Evolutionary conservation across 2,113 vertebrate genomes (phyloP), one percentile per base, ranked within the genome.

Genomic region (Noctilio leporinus): DNA sequence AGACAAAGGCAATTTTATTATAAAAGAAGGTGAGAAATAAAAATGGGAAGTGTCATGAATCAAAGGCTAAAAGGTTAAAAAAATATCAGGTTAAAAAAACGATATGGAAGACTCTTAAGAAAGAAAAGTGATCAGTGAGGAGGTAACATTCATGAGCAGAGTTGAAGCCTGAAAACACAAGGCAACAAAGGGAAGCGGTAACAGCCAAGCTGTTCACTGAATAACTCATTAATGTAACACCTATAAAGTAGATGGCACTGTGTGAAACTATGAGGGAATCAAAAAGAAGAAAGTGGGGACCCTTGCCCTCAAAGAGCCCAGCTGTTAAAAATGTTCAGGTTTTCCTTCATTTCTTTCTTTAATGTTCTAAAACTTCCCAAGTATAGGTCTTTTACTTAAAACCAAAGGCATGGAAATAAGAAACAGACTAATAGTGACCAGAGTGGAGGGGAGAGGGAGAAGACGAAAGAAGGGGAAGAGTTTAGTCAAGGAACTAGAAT

Each of bases 31-130:
- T 49, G 33, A 76, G 84, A 96, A 93, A 76, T 82, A 38, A 85
- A 73, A 73, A 86, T 92, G 55, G 62, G 77, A 96, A 96, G 95
- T 97, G 92, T 89, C 94, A 96, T 73, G 26, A 90, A 94, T 90
- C 88, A 95, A 95, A 96, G 95, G 88, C 89, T 95, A 93, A 84
- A 93, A 94, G 83, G n/a, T n/a, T n/a, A n/a, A 95, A 76, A 97
- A 97, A 93, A 92, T 88, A 96, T 67, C 38, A 65, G 62, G 51
- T 70, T 35, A 86, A 76, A 53, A 45, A 26, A 78, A 84, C 67
- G 45, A 43, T 55, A 93, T 0, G 89, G 38, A 90, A 51, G 55
- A 91, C 45, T 92, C 38, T 67, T 77, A 80, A 28, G 16, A 62
- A 90, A 76, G 55, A 62, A 95, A 81, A 96, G n/a, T 72, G 33